These are phyloP conservation scores for Asteroscopus sphinx DNA, from an alignment of 2,888 invertebrate genomes.

Conservation along the genomic window DNA sequence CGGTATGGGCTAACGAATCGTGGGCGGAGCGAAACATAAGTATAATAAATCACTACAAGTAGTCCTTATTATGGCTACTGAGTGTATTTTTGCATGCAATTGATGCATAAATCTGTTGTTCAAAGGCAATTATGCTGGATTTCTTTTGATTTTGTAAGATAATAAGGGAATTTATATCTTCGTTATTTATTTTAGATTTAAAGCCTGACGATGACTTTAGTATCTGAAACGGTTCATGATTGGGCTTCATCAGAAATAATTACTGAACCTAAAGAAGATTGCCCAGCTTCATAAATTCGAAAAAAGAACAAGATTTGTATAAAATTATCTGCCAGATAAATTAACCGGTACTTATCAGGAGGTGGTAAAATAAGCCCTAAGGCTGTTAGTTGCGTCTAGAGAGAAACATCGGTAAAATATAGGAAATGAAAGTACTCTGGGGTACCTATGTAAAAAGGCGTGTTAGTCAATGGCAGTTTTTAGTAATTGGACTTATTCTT, in stretches of 20 bases:
- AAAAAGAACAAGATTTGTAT: no score
- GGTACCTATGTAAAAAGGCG: no score
- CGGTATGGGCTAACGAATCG: constrained; percentile 56
- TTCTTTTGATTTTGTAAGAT: constrained; percentile 35
- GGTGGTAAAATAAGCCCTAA: no score
- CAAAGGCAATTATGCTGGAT: constrained; percentile 35
- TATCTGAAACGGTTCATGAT: neutral
- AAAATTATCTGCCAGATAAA: no score
- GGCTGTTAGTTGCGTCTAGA: no score
- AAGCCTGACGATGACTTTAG: constrained; percentile 39
- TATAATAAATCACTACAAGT: constrained; percentile 63
- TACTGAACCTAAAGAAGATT: no score
- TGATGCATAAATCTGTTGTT: constrained; percentile 59
- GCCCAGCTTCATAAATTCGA: no score
- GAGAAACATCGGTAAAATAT: no score
- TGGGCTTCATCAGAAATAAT: neutral
- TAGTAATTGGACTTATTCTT: no score
- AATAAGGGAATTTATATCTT: constrained; percentile 40
- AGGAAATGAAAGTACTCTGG: no score
- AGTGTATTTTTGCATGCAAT: constrained; percentile 59
- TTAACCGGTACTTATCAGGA: no score
- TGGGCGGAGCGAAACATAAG: constrained; percentile 61
- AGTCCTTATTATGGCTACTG: constrained; percentile 43
- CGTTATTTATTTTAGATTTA: constrained; percentile 33
- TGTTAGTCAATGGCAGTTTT: no score